Base-by-base conservation (phyloP, 2,113 vertebrate genomes). In the Heloderma charlesbogerti region DNA sequence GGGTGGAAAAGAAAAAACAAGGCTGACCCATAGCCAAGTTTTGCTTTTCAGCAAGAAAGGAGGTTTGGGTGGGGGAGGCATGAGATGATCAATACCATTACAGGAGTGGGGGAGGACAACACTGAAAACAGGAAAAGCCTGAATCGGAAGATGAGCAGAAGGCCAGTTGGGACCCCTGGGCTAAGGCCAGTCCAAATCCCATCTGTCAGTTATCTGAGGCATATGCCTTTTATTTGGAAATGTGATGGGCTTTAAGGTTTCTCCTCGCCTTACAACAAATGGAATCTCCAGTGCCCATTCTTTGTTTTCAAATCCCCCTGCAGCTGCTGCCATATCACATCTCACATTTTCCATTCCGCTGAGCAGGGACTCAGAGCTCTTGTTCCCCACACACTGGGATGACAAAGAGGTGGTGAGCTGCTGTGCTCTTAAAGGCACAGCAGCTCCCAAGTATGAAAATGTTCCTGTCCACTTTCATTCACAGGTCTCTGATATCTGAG, bases 281-380 rank as follows among this genome's bases (percentile, higher is more conserved):
- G 88, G 93, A 66, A 74, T 93, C 88, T 91, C 89, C 90, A 51
- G 2, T 91, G 94, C 95, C 95, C 93, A 92, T 84, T 94, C 95
- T 96, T 96, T 96, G 95, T 96, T 95, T 96, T 94, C 94, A 92
- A 40, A 37, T 95, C 95, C 94, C 93, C 95, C 93, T 0, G 72
- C 95, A 96, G 96, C 96, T 95, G 95, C 95, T 94, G 94, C 95
- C 3, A 1, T 95, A 96, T 96, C 94, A 77, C 95, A 95, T 96
- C 96, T 94, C 96, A 96, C 94, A 96, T 96, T 96, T 96, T 95
- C 96, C 96, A 94, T 93, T 95, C 93, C 27, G 63, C 94, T 94
- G 92, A 95, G 92, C 95, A 92, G 90, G 90, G 92, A 84, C 6
- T 43, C 34, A 48, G 91, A 93, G 92, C 92, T 57, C 94, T 93